Percentiles rank a stretch among this genome's conserved stretches.
Evolutionary conservation across 2,888 invertebrate species (phyloP).

Genomic region (Hecatera dysodea): DNA sequence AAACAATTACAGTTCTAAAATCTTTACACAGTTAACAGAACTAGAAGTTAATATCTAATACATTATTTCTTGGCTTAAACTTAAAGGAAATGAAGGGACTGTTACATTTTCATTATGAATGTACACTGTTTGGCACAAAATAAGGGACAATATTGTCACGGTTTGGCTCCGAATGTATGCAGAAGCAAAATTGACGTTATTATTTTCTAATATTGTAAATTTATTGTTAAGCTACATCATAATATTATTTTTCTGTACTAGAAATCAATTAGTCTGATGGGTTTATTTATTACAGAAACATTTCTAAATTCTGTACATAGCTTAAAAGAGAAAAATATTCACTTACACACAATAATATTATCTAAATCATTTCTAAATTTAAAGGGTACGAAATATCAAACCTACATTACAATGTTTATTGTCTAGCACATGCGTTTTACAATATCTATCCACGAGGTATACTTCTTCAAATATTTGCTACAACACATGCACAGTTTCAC

Average conservation of each 20-base stretch:
- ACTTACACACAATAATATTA: conserved; percentile 31
- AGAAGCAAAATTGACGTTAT: conserved; percentile 14
- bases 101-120: conserved; percentile 8
- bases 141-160: conserved; percentile 13
- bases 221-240: conserved; percentile 36
- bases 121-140: conserved; percentile 10
- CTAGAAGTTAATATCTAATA: conserved; percentile 9
- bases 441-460: conserved; percentile 69
- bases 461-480: conserved; percentile 74
- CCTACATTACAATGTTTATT: conserved; percentile 55
- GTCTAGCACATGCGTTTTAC: conserved; percentile 73
- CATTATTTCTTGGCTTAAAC: conserved; percentile 32
- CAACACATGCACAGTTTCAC: conserved; percentile 82
- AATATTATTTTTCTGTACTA: conserved; percentile 18
- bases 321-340: conserved; percentile 37
- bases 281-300: conserved; percentile 20
- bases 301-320: conserved; percentile 44
- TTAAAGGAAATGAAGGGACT: conserved; percentile 4
- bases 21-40: conserved; percentile 19
- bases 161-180: conserved; percentile 19
- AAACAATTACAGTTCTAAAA: conserved; percentile 19
- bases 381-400: conserved; percentile 48
- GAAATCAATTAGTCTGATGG: not conserved
- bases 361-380: conserved; percentile 50
- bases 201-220: conserved; percentile 19